Evolutionary conservation across 2,113 vertebrate genomes (phyloP).

Genomic region (Hypanus sabinus): DNA sequence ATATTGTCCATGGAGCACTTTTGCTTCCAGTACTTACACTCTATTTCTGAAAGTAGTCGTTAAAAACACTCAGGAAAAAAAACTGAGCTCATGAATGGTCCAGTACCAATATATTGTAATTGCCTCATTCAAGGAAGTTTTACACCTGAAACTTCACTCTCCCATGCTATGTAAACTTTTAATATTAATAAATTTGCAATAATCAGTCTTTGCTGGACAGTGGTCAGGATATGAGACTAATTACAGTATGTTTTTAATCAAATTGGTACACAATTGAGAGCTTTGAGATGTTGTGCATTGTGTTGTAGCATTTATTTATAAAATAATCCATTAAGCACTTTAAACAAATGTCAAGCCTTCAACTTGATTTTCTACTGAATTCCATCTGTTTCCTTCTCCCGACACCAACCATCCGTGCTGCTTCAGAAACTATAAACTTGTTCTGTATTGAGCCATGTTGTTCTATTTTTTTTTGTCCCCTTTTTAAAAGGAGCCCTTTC

Average conservation of each 20-base stretch:
- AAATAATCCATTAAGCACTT: not conserved
- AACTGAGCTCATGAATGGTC: too few species aligned
- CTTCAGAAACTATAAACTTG: not conserved
- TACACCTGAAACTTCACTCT: not conserved
- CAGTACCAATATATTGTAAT: too few species aligned
- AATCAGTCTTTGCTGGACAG: not conserved
- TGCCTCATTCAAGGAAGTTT: not conserved
- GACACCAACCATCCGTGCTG: not conserved
- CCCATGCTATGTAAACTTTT: not conserved
- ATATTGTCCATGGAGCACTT: too few species aligned
- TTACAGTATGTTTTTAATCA: not conserved
- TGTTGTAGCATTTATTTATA: not conserved
- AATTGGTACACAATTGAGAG: not conserved
- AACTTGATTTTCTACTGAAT: not conserved
- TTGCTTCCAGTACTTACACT: too few species aligned
- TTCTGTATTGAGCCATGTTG: not conserved
- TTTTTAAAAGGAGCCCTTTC: not conserved
- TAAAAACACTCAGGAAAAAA: too few species aligned
- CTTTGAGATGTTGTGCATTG: not conserved
- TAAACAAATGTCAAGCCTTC: not conserved
- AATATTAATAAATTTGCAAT: not conserved
- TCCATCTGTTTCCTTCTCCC: not conserved
- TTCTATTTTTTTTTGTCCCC: not conserved
- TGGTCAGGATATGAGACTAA: not conserved
- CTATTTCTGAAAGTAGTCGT: too few species aligned